Conservation (phyloP, 2,113 vertebrate genomes). For the Cephalopholis sonnerati region DNA sequence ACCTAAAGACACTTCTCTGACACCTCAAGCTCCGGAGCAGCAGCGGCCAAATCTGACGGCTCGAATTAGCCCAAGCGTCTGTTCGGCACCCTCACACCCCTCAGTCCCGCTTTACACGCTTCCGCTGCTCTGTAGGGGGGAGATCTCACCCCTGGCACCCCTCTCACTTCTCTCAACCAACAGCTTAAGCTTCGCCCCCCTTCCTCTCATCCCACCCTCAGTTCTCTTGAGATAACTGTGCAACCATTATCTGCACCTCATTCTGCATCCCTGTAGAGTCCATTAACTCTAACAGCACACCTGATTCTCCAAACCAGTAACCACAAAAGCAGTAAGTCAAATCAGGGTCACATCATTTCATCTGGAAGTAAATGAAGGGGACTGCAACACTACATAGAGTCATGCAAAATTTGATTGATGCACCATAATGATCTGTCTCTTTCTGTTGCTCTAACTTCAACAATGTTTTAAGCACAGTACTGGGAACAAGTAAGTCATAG, state of each 20-base stretch:
- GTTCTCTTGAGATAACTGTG: constrained; percentile 46
- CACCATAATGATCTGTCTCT: constrained; percentile 28
- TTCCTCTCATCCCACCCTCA: constrained; percentile 19
- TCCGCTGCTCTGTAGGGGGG: constrained; percentile 71
- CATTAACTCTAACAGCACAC: constrained; percentile 52
- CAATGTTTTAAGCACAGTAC: constrained; percentile 55
- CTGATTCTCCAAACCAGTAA: constrained; percentile 38
- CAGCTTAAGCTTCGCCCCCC: constrained; percentile 34
- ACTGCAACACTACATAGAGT: constrained; percentile 9
- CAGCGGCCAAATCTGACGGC: constrained; percentile 77
- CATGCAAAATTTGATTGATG: constrained; percentile 23
- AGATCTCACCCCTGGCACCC: constrained; percentile 55
- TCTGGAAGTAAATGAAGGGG: background rate
- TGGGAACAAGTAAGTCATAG: constrained; percentile 69
- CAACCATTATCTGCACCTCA: constrained; percentile 44
- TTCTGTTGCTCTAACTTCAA: constrained; percentile 36
- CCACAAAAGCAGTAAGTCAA: constrained; percentile 1
- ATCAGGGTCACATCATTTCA: constrained; percentile 1
- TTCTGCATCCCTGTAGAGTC: constrained; percentile 53
- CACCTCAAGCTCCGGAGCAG: constrained; percentile 74
- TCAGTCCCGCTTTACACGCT: constrained; percentile 58
- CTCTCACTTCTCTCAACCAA: constrained; percentile 58
- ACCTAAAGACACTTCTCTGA: constrained; percentile 76
- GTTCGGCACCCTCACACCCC: constrained; percentile 76
- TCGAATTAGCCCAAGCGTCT: constrained; percentile 81